Evolutionary conservation across 2,113 vertebrate species (phyloP).

Genomic region (Dromaius novaehollandiae): DNA sequence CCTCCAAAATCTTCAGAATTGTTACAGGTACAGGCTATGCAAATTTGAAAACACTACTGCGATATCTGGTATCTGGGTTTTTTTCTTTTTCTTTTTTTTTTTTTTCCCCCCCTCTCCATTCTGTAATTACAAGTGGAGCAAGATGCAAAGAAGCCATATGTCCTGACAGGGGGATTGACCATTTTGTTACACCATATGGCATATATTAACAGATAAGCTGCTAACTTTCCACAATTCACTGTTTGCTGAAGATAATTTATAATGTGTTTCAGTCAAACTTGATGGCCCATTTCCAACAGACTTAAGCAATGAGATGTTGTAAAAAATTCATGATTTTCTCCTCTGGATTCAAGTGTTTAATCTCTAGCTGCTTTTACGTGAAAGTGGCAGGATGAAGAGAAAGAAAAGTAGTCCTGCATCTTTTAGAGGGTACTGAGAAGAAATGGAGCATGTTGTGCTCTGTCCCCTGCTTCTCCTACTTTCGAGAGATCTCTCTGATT

Average conservation of each 20-base stretch:
- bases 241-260: background rate
- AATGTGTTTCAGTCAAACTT: background rate
- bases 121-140: background rate
- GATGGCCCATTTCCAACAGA: background rate
- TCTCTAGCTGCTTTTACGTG: background rate
- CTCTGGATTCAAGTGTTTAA: background rate
- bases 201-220: background rate
- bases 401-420: background rate
- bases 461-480: background rate
- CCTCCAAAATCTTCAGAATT: background rate
- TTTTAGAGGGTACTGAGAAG: background rate
- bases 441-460: background rate
- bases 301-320: background rate
- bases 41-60: background rate
- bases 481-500: background rate
- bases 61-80: background rate
- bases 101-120: background rate
- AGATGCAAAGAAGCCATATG: background rate
- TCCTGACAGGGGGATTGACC: background rate
- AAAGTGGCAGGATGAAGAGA: background rate
- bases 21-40: background rate
- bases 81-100: too few species aligned
- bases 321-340: background rate
- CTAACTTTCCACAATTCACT: background rate
- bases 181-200: background rate